These are phyloP conservation scores for Zaprionus davidi DNA, from an alignment of 1,140 invertebrate genomes.

Conservation along the genomic window DNA sequence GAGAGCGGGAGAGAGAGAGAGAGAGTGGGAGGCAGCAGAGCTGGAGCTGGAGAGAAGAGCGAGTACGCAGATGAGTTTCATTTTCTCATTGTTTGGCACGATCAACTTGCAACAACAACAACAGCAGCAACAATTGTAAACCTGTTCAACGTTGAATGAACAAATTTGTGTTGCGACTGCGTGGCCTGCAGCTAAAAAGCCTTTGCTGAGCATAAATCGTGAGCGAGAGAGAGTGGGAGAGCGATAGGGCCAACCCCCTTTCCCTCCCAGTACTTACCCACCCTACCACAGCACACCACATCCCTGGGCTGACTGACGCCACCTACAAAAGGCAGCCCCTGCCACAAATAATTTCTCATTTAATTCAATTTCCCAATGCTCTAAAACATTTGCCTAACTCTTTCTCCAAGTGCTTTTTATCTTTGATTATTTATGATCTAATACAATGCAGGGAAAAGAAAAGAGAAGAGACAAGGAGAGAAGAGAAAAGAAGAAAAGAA, in stretches of 20 bases:
- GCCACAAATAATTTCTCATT: constrained; percentile 30
- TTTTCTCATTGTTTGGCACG: constrained; percentile 74
- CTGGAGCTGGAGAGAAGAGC: constrained; percentile 34
- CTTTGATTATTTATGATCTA: constrained; percentile 77
- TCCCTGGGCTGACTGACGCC: constrained; percentile 1
- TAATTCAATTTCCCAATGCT: constrained; percentile 17
- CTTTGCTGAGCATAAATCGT: constrained; percentile 72
- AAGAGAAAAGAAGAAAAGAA: constrained; percentile 21
- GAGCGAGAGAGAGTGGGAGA: constrained; percentile 32
- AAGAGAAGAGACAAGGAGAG: constrained; percentile 25
- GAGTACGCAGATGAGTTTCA: constrained; percentile 78
- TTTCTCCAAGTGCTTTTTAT: constrained; percentile 20
- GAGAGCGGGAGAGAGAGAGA: constrained; percentile 36
- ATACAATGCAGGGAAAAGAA: constrained; percentile 50
- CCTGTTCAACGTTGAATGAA: constrained; percentile 76
- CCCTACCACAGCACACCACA: too few species aligned
- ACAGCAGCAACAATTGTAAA: constrained; percentile 37
- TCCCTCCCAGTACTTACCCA: neutral
- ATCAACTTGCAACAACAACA: constrained; percentile 36
- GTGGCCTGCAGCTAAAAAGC: constrained; percentile 59
- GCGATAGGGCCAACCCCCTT: constrained; percentile 7
- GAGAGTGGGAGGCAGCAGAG: constrained; percentile 9
- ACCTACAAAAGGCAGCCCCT: constrained; percentile 13
- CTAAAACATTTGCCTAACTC: constrained; percentile 23
- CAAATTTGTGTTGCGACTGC: constrained; percentile 61